These are phyloP conservation scores for Cottoperca gobio DNA, from an alignment of 2,797 vertebrate genomes.

Conservation along the genomic window DNA sequence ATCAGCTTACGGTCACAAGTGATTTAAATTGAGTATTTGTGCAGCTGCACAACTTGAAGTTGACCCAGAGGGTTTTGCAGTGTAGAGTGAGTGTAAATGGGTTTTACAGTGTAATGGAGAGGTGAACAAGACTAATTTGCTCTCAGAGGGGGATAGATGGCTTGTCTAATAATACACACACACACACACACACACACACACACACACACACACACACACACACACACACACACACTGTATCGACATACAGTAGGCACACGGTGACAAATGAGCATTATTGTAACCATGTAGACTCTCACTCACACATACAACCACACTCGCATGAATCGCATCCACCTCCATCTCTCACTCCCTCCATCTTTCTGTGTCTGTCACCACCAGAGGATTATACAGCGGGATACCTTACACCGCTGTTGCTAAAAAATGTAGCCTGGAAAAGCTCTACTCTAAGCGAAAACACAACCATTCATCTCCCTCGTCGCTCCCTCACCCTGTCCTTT, in stretches of 20 bases:
- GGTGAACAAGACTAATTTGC: slow-evolving; percentile 61
- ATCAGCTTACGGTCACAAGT: slow-evolving; percentile 63
- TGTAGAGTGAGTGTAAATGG: slow-evolving; percentile 34
- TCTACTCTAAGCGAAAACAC: slow-evolving; percentile 62
- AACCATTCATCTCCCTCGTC: slow-evolving; percentile 59
- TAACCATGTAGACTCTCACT: slow-evolving; percentile 39
- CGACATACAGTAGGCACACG: slow-evolving; percentile 44
- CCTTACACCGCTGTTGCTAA: slow-evolving; percentile 71
- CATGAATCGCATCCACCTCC: slow-evolving; percentile 43
- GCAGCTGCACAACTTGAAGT: slow-evolving; percentile 62
- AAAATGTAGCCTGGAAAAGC: slow-evolving; percentile 67
- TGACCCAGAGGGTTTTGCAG: slow-evolving; percentile 44
- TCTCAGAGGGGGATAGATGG: slow-evolving; percentile 41
- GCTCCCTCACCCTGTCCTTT: slow-evolving; percentile 37
- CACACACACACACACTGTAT: slow-evolving; percentile 8
- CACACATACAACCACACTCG: slow-evolving; percentile 25
- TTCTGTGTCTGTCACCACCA: slow-evolving; percentile 72
- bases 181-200: slow-evolving; percentile 2
- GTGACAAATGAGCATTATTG: slow-evolving; percentile 47
- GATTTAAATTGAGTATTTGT: slow-evolving; percentile 63
- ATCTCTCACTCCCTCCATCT: slow-evolving; percentile 55
- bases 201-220: neutral
- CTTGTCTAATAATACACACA: slow-evolving; percentile 18
- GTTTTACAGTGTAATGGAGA: slow-evolving; percentile 59
- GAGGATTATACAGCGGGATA: slow-evolving; percentile 77